Conservation (phyloP, 1,140 invertebrate genomes). For the Plodia interpunctella region DNA sequence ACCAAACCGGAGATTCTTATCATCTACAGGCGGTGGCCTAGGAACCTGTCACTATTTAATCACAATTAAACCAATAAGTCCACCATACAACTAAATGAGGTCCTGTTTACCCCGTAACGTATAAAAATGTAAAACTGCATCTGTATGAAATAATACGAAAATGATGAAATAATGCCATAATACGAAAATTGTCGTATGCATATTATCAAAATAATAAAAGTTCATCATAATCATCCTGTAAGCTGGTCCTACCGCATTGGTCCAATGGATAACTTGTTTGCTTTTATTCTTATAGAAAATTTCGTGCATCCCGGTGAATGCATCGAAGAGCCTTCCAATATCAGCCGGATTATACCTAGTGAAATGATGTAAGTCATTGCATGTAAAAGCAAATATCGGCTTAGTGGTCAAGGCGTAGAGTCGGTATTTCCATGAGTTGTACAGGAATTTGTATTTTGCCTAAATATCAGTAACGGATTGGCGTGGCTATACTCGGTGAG, state of each 20-base stretch:
- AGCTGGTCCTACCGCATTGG: constrained; percentile 46
- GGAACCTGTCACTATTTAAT: too few relatives aligned
- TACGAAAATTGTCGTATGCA: too few relatives aligned
- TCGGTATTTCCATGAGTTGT: constrained; percentile 31
- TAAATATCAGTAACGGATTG: constrained; percentile 75
- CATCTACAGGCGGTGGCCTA: too few relatives aligned
- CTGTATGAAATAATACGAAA: too few relatives aligned
- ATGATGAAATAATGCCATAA: too few relatives aligned
- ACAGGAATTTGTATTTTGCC: constrained; percentile 67
- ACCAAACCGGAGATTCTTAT: too few relatives aligned
- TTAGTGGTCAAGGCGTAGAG: constrained; percentile 32
- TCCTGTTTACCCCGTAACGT: too few relatives aligned
- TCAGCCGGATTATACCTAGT: constrained; percentile 68
- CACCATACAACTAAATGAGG: too few relatives aligned
- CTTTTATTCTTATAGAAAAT: constrained; percentile 77
- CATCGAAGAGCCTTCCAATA: constrained; percentile 72
- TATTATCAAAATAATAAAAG: not conserved
- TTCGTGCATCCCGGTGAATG: constrained; percentile 73
- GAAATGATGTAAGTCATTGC: constrained; percentile 60
- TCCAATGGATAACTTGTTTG: constrained; percentile 73
- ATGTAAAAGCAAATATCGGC: constrained; percentile 37
- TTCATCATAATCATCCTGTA: too few relatives aligned
- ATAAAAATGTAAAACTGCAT: too few relatives aligned
- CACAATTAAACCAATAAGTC: too few relatives aligned
- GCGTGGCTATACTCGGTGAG: constrained; percentile 59